phyloP scores from a whole-genome alignment of 2,113 vertebrate species.

The Pseudolaguvia tuberculata region DNA sequence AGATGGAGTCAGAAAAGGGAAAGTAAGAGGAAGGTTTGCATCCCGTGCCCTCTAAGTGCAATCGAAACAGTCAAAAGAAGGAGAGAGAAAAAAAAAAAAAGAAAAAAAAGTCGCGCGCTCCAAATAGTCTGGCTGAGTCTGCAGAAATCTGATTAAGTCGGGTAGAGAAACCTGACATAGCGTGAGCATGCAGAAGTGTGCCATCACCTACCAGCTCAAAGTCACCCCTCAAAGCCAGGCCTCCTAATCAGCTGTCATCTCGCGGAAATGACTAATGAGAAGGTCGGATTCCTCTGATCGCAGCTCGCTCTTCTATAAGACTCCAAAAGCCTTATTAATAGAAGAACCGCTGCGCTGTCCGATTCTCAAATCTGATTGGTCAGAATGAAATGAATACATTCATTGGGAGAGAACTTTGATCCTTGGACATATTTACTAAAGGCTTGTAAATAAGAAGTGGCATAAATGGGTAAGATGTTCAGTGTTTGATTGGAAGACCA shows the following conservation, averaged over 20 bases:
- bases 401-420: too few relatives aligned
- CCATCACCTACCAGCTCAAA: constrained; percentile 39
- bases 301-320: not conserved
- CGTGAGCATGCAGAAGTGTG: constrained; percentile 39
- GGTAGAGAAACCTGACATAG: constrained; percentile 51
- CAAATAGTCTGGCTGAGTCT: constrained; percentile 51
- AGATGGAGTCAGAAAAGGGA: constrained; percentile 1
- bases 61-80: constrained; percentile 50
- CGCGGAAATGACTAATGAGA: not conserved
- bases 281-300: not conserved
- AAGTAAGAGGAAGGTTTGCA: constrained; percentile 18
- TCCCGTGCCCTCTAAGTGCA: constrained; percentile 50
- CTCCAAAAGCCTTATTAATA: not conserved
- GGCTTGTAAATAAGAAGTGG: too few relatives aligned
- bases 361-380: not conserved
- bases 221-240: constrained; percentile 42
- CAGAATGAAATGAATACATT: too few relatives aligned
- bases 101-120: constrained; percentile 33
- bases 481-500: too few relatives aligned
- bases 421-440: too few relatives aligned
- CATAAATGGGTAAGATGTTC: too few relatives aligned
- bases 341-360: not conserved
- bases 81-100: constrained; percentile 21
- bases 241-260: not conserved
- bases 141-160: constrained; percentile 53